These are phyloP conservation scores for Lanius ludovicianus DNA, from an alignment of 2,113 vertebrate species.

Conservation along the genomic window DNA sequence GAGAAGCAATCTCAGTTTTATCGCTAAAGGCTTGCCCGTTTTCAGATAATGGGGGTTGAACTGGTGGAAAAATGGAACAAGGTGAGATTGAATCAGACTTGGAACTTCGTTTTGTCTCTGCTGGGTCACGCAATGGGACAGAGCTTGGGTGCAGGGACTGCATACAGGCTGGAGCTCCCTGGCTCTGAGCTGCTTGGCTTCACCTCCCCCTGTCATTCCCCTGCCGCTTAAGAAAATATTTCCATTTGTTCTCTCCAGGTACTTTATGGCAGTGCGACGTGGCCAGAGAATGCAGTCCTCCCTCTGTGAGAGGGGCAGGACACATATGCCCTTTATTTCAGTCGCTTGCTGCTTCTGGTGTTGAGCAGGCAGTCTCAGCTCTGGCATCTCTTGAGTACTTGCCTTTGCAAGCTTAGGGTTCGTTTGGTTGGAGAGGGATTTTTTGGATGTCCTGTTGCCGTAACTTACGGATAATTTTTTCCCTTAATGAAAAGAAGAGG, in stretches of 20 bases:
- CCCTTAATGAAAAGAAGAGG: not conserved
- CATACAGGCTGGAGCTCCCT: not conserved
- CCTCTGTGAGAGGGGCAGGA: not conserved
- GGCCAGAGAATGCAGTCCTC: not conserved
- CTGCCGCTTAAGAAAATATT: not conserved
- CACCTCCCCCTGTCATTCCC: not conserved
- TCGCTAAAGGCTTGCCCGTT: not conserved
- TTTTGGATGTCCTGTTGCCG: not conserved
- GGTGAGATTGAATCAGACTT: not conserved
- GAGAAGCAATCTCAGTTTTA: not conserved
- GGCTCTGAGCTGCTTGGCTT: constrained; percentile 7
- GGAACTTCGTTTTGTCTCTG: fast-evolving
- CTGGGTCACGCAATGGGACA: not conserved
- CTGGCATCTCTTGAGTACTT: not conserved
- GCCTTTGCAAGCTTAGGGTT: not conserved
- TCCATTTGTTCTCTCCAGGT: constrained; percentile 58
- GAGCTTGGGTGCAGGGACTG: not conserved
- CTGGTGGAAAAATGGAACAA: not conserved
- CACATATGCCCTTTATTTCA: not conserved
- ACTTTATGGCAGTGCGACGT: constrained; percentile 8
- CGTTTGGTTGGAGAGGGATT: not conserved
- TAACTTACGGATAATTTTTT: not conserved
- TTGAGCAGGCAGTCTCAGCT: not conserved
- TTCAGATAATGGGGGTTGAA: not conserved
- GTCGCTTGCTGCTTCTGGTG: fast-evolving